Evolutionary conservation across 2,113 vertebrate genomes (phyloP).

Genomic region (Eonycteris spelaea): DNA sequence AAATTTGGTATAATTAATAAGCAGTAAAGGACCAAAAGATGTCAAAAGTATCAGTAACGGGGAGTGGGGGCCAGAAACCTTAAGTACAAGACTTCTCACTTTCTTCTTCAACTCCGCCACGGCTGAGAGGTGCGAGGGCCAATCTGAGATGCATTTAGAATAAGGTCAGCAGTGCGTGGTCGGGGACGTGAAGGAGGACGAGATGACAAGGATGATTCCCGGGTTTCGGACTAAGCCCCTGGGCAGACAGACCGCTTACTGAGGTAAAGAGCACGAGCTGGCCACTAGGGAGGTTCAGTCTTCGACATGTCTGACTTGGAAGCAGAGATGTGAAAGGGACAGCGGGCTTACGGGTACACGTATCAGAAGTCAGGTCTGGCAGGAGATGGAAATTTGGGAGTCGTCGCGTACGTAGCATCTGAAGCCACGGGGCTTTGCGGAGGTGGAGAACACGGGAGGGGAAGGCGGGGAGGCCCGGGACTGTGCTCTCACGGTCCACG

Average conservation of each 20-base stretch:
- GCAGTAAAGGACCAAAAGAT: neutral
- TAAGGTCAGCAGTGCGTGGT: neutral
- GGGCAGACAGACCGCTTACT: neutral
- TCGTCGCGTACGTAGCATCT: neutral
- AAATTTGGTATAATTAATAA: neutral
- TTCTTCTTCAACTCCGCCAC: neutral
- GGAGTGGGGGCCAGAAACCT: neutral
- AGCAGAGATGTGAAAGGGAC: neutral
- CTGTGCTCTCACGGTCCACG: neutral
- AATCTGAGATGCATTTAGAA: neutral
- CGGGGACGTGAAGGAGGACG: neutral
- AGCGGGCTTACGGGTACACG: neutral
- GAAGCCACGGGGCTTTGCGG: neutral
- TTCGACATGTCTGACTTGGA: neutral
- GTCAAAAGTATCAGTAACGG: neutral
- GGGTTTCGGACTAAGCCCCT: neutral
- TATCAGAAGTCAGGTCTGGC: neutral
- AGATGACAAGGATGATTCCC: neutral
- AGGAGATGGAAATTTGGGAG: neutral
- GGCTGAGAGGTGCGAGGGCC: neutral
- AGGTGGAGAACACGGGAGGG: neutral
- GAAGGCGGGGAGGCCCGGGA: neutral
- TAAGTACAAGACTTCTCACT: neutral
- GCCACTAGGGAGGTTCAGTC: neutral
- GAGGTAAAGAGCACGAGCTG: neutral